Base-by-base conservation (phyloP, 2,797 vertebrate genomes). In the Rousettus madagascariensis region DNA sequence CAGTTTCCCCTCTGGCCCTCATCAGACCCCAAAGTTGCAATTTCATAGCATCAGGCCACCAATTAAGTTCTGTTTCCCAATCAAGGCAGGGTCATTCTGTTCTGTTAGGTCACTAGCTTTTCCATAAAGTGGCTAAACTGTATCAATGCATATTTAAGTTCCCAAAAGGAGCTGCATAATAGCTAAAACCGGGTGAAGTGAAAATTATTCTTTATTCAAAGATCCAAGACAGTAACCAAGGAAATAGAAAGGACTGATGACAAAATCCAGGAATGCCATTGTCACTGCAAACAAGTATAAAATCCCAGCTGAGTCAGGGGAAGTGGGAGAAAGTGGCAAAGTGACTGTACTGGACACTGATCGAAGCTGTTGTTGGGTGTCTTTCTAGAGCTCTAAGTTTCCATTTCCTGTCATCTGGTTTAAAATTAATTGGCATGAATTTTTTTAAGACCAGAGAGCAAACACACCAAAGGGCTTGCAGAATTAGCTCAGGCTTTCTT, bases 341-440 rank as follows among this genome's bases (percentile, higher is more conserved):
- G 49, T 15, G 20, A 68, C 51, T 16, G 1, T 3, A 28, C 0
- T 7, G 63, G 38, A 91, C 33, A 41, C 49, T 0, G 13, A 97
- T 91, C 5, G 9, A 77, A 86, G 68, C 38, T 97, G 96, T 78
- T 53, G 49, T 24, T 72, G 36, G 68, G 96, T 91, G 92, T 95
- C 57, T 71, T 96, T 96, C 91, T 96, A 97, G 96, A 97, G 84
- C 84, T 89, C 90, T 93, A 96, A 94, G 9, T 49, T 96, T 97
- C 96, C 90, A 86, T 96, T 97, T 98, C 94, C 95, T 97, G 91
- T 95, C 96, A 97, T 97, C 80, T 96, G 13, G 74, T 97, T 98
- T 95, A 91, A 97, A 97, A 97, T 97, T 98, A 98, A 98, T 98
- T 96, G 92, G 46, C 77, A 96, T 97, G 95, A 97, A 97, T 98